These are phyloP conservation scores for Heliconius sara DNA, from an alignment of 2,888 invertebrate genomes.

Conservation along the genomic window DNA sequence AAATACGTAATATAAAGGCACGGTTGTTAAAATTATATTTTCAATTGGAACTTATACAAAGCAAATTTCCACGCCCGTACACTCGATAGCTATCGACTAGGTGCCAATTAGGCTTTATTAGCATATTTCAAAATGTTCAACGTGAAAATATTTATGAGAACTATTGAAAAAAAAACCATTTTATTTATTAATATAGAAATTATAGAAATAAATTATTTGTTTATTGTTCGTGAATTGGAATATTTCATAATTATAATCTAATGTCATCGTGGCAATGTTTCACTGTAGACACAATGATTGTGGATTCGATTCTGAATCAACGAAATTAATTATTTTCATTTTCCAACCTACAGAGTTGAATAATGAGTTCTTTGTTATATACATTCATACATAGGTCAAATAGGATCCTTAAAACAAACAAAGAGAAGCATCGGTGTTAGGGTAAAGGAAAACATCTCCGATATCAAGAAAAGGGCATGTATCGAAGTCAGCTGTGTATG, in stretches of 20 bases:
- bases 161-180: background rate
- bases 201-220: background rate
- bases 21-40: slow-evolving; percentile 1
- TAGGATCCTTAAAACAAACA: too few relatives aligned
- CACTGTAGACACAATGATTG: background rate
- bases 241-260: background rate
- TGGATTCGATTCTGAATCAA: background rate
- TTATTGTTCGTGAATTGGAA: background rate
- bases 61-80: background rate
- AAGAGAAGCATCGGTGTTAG: too few relatives aligned
- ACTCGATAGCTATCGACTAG: slow-evolving; percentile 8
- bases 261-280: background rate
- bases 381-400: too few relatives aligned
- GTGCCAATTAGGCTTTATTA: slow-evolving; percentile 27
- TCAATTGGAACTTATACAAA: slow-evolving; percentile 11
- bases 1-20: background rate
- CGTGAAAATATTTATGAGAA: background rate
- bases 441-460: too few relatives aligned
- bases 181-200: background rate
- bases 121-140: slow-evolving; percentile 6
- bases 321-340: background rate
- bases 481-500: too few relatives aligned
- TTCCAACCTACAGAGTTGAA: background rate
- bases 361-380: too few relatives aligned
- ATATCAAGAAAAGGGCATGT: too few relatives aligned